phyloP scores from a whole-genome alignment of 2,888 invertebrate species.

The Macrophya annulata region DNA sequence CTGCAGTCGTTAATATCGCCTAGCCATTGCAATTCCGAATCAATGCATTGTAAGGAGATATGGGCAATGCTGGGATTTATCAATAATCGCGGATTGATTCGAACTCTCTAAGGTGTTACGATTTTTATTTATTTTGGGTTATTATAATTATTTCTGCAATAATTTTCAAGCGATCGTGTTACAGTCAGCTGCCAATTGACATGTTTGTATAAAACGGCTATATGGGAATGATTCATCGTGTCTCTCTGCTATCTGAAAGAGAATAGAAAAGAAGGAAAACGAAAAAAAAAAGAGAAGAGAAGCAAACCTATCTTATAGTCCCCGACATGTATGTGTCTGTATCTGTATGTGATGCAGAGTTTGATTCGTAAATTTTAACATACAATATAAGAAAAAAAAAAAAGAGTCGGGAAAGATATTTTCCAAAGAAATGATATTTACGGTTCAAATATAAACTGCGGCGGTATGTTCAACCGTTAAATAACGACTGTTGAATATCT shows the following conservation, averaged over 20 bases:
- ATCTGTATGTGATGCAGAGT: not conserved
- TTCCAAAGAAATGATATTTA: not conserved
- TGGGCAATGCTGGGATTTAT: no score
- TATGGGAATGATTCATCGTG: constrained; percentile 60
- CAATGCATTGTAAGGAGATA: no score
- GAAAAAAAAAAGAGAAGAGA: not conserved
- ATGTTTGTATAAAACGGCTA: constrained; percentile 33
- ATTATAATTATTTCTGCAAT: no score
- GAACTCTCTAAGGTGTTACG: no score
- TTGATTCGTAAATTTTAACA: not conserved
- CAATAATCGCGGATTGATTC: no score
- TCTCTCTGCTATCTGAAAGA: constrained; percentile 62
- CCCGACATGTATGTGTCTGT: not conserved
- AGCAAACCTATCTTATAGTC: not conserved
- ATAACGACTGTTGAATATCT: not conserved
- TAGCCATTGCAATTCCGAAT: no score
- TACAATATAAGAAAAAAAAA: no score
- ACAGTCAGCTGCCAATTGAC: constrained; percentile 41
- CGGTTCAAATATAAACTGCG: not conserved
- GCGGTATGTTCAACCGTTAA: not conserved
- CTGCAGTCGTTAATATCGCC: no score
- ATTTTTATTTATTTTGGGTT: no score
- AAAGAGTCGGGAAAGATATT: not conserved
- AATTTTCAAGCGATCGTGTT: not conserved
- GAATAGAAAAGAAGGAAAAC: constrained; percentile 57